These are phyloP conservation scores for Heteromormyrus szaboi DNA, from an alignment of 2,797 vertebrate genomes.

Conservation along the genomic window DNA sequence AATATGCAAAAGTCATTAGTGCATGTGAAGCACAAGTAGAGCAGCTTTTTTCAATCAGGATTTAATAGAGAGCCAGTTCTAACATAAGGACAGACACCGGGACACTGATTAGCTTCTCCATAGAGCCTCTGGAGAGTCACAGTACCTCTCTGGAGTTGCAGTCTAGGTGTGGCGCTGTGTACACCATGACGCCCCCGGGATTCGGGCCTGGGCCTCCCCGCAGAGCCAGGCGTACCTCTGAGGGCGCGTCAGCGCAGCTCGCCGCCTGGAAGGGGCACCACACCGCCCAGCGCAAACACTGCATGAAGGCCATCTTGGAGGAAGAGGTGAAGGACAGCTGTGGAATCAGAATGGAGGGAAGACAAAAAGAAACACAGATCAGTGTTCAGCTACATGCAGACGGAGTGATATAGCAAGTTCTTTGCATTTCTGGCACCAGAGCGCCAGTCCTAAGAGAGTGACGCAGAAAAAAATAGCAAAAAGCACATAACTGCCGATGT, in stretches of 20 bases:
- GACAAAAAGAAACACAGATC: neutral
- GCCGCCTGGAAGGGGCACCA: constrained; percentile 65
- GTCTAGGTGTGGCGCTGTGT: constrained; percentile 48
- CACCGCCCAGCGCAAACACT: constrained; percentile 76
- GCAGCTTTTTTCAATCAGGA: neutral
- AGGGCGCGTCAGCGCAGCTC: constrained; percentile 26
- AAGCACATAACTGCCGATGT: neutral
- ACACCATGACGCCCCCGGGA: constrained; percentile 73
- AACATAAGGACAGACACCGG: neutral
- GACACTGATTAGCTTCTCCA: neutral
- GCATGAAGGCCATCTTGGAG: constrained; percentile 64
- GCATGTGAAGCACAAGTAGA: neutral
- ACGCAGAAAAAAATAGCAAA: neutral
- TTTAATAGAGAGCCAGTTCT: neutral
- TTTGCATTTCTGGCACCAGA: neutral
- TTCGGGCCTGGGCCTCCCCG: constrained; percentile 64
- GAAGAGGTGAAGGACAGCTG: constrained; percentile 53
- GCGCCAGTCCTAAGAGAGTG: neutral
- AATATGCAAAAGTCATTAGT: neutral
- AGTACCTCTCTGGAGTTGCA: constrained; percentile 57
- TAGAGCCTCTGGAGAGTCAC: neutral
- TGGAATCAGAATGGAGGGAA: constrained; percentile 10
- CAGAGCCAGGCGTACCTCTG: constrained; percentile 64
- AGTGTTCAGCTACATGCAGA: neutral
- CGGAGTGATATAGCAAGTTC: neutral